Percentiles rank a stretch among this genome's conserved stretches.
phyloP scores from a whole-genome alignment of 2,113 vertebrate species.

The Choloepus hoffmanni region DNA sequence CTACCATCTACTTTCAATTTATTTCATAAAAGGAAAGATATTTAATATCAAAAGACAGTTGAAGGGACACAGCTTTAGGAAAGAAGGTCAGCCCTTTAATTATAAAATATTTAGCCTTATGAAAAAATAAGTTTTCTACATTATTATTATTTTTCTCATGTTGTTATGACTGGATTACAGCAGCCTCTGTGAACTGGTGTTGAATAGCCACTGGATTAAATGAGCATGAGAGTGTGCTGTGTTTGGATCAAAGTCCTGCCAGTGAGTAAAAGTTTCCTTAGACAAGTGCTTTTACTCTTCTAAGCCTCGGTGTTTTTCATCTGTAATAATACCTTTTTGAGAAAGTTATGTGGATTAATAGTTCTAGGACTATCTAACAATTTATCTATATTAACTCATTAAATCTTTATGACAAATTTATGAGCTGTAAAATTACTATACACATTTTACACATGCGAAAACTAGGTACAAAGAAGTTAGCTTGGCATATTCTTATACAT shows the following conservation, averaged over 20 bases:
- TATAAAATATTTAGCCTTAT: neutral
- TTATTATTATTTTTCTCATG: neutral
- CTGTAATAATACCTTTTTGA: neutral
- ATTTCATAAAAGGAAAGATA: neutral
- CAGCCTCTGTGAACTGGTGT: neutral
- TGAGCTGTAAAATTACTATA: neutral
- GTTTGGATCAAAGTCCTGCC: neutral
- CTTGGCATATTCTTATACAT: neutral
- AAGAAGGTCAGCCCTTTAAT: neutral
- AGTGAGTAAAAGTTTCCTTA: neutral
- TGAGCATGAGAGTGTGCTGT: neutral
- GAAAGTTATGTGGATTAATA: neutral
- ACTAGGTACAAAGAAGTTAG: neutral
- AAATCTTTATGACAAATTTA: neutral
- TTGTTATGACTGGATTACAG: neutral
- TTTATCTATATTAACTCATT: neutral
- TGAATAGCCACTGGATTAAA: neutral
- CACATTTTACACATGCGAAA: neutral
- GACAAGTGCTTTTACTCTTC: neutral
- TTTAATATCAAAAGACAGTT: neutral
- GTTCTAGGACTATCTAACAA: neutral
- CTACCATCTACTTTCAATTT: neutral
- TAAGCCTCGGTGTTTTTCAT: neutral
- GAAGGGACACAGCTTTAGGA: neutral
- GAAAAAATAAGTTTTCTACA: neutral